Evolutionary conservation across 2,797 vertebrate genomes (phyloP).

Genomic region (Sebastes iracundus): DNA sequence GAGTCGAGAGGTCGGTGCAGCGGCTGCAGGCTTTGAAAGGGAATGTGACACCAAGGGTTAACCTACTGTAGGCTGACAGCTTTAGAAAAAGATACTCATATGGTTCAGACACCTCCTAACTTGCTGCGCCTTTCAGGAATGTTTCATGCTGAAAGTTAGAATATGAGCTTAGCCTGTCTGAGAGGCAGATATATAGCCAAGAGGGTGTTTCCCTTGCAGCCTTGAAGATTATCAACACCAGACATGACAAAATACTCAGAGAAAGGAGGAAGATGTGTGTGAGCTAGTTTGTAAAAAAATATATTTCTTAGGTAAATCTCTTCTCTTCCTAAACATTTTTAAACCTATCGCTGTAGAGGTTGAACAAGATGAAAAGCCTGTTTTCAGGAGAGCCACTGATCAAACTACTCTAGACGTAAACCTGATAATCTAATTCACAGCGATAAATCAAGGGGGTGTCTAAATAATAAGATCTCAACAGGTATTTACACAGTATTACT

Average conservation of each 20-base stretch:
- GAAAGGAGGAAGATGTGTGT: not conserved
- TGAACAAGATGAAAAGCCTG: not conserved
- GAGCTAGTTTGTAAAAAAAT: not conserved
- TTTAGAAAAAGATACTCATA: conserved; percentile 29
- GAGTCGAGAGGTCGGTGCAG: conserved; percentile 12
- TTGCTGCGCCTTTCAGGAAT: conserved; percentile 12
- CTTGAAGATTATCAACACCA: not conserved
- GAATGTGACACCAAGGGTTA: conserved; percentile 12
- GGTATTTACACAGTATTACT: not conserved
- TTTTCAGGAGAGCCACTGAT: not conserved
- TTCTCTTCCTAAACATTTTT: not conserved
- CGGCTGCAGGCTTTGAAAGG: conserved; percentile 1
- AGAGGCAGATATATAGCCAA: not conserved
- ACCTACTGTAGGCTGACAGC: not conserved
- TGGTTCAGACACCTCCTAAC: conserved; percentile 4
- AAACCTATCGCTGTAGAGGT: not conserved
- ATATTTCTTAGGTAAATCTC: not conserved
- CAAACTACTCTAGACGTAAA: not conserved
- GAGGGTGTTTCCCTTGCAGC: not conserved
- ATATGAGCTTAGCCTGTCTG: conserved; percentile 43
- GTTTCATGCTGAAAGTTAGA: conserved; percentile 17
- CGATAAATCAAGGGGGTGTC: conserved; percentile 15
- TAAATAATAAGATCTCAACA: conserved; percentile 27
- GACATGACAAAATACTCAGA: not conserved
- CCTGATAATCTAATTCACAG: conserved; percentile 23